Base-by-base conservation (phyloP, 2,113 vertebrate genomes). In the Pangasianodon hypophthalmus region DNA sequence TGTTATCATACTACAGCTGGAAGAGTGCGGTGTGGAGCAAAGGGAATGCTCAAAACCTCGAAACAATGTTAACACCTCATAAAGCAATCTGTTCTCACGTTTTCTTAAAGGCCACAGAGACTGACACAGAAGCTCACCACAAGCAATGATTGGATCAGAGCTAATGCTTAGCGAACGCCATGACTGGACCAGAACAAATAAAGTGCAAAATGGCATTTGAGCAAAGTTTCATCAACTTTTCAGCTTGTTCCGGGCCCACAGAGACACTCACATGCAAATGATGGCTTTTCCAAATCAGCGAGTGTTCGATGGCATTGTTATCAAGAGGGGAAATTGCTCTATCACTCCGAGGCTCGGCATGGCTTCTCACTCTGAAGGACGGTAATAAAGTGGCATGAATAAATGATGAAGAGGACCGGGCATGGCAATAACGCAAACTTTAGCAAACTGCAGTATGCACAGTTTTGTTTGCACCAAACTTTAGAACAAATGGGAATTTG, bases 361-460 rank as follows among this genome's bases (percentile, higher is more conserved):
- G 82, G 41, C 69, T 84, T 69, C 52, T 75, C 62, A 71, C 60
- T 88, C 79, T 37, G n/a, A 48, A 88, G 52, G 54, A 75, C 8
- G n/a, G 83, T 73, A 88, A 90, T 90, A 91, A 87, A 91, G 84
- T 84, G 80, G 60, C 88, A 91, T 91, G 86, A 91, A 91, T 91
- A 90, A 91, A 91, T 91, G 46, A 91, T 88, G 82, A 90, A 64
- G 58, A 82, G 16, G 67, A 79, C 52, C 16, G 60, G 24, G 64
- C 86, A 71, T 48, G 26, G 83, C 81, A 56, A 60, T 48, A 83
- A 83, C 19, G 58, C 83, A 91, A 91, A 82, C 32, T 77, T 88
- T 44, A 85, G 29, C 62, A 81, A 86, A 91, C 82, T 88, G 88
- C 86, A 90, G 77, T 79, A 62, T 82, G 73, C 26, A 88, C 87